Evolutionary conservation across 2,797 vertebrate species (phyloP).

Genomic region (Characodon lateralis): DNA sequence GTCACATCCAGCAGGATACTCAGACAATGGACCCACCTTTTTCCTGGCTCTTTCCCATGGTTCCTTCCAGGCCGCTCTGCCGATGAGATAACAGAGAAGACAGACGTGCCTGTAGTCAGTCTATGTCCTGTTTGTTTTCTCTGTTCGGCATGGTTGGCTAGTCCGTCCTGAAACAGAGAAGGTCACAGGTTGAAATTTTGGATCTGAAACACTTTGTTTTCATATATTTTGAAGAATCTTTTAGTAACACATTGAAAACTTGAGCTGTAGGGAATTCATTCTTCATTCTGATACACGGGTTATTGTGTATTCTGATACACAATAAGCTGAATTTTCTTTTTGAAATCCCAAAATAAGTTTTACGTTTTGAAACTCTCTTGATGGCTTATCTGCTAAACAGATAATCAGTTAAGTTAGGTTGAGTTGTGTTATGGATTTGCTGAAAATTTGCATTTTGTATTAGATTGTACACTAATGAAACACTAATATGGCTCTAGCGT

Average conservation of each 20-base stretch:
- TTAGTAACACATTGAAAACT: constrained; percentile 8
- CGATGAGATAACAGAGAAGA: constrained; percentile 84
- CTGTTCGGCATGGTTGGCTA: constrained; percentile 16
- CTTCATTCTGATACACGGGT: neutral
- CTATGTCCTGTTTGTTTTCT: constrained; percentile 69
- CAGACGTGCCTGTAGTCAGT: constrained; percentile 67
- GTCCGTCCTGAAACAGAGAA: constrained; percentile 23
- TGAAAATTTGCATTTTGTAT: too few relatives aligned
- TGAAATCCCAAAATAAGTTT: too few relatives aligned
- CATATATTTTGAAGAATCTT: neutral
- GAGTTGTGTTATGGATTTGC: too few relatives aligned
- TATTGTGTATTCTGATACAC: neutral
- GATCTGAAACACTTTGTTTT: constrained; percentile 6
- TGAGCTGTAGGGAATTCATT: neutral
- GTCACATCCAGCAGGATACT: constrained; percentile 88
- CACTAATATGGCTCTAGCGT: too few relatives aligned
- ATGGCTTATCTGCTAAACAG: too few relatives aligned
- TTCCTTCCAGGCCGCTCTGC: constrained; percentile 91
- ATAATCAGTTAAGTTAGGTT: too few relatives aligned
- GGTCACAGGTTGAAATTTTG: constrained; percentile 46
- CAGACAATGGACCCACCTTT: constrained; percentile 95
- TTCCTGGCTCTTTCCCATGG: constrained; percentile 93
- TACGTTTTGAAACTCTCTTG: neutral
- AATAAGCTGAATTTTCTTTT: too few relatives aligned
- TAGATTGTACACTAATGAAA: too few relatives aligned